These are phyloP conservation scores for Macrosiphum euphorbiae DNA, from an alignment of 2,888 invertebrate species.

Conservation along the genomic window DNA sequence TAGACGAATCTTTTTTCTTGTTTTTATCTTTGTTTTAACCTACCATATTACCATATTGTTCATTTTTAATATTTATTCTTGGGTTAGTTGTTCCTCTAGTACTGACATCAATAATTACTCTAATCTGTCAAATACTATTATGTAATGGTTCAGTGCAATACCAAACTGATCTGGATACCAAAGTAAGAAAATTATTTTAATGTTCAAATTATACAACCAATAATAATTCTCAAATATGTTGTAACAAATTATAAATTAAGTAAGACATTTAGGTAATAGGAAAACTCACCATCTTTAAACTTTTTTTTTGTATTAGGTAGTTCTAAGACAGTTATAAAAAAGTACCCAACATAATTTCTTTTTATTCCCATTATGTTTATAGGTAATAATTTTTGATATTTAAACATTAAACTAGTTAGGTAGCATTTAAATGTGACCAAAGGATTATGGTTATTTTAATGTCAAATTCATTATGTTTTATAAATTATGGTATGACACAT, in stretches of 20 bases:
- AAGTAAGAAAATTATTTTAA: constrained; percentile 31
- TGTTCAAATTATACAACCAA: neutral
- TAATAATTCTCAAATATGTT: neutral
- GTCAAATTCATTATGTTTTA: neutral
- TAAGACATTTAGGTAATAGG: neutral
- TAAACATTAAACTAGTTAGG: neutral
- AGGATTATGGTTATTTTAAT: too few relatives aligned
- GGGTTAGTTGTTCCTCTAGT: neutral
- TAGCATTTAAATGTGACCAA: neutral
- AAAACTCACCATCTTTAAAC: neutral
- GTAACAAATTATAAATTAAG: neutral
- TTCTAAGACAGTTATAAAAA: neutral
- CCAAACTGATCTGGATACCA: constrained; percentile 12
- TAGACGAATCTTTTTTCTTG: neutral
- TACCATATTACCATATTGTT: neutral
- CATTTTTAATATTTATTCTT: neutral
- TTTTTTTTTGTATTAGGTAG: neutral
- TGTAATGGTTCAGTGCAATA: constrained; percentile 22
- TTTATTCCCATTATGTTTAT: neutral
- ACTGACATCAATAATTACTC: neutral
- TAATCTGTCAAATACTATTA: neutral
- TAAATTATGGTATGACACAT: neutral
- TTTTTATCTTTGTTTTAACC: neutral
- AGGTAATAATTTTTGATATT: neutral
- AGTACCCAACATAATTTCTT: neutral